Conservation (phyloP, 2,888 invertebrate genomes). For the Trissoscelio sp. region DNA sequence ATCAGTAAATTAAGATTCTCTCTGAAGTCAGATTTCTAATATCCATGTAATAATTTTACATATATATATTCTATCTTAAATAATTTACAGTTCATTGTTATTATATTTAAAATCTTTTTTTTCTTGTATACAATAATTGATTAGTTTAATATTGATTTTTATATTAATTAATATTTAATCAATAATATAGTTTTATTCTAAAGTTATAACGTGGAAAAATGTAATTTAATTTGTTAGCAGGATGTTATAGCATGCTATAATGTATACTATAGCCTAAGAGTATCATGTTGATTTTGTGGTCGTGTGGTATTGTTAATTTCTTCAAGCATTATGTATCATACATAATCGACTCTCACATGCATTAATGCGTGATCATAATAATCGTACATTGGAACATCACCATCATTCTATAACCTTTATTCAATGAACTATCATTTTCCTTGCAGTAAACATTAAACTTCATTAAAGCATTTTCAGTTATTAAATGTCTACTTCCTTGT, state of each 20-base stretch:
- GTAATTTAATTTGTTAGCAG: slow-evolving; percentile 19
- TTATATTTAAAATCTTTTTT: too few species aligned
- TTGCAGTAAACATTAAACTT: too few species aligned
- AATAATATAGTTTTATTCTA: too few species aligned
- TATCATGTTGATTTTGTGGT: slow-evolving; percentile 49
- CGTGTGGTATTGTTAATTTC: slow-evolving; percentile 53
- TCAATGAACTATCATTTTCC: not conserved
- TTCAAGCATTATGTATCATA: slow-evolving; percentile 44
- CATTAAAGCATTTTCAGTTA: too few species aligned
- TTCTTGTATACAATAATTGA: too few species aligned
- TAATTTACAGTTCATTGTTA: too few species aligned
- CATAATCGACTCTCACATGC: slow-evolving; percentile 36
- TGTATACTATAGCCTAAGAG: slow-evolving; percentile 5
- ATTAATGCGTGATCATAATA: slow-evolving; percentile 30
- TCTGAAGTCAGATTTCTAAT: not conserved
- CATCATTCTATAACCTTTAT: slow-evolving; percentile 25
- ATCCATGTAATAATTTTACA: too few species aligned
- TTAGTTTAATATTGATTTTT: too few species aligned
- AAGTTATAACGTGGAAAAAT: too few species aligned
- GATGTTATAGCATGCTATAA: slow-evolving; percentile 25
- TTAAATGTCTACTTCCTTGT: too few species aligned
- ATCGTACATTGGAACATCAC: slow-evolving; percentile 39
- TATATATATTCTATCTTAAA: too few species aligned
- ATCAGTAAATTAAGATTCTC: slow-evolving; percentile 2
- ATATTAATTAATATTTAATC: too few species aligned